Conservation (phyloP, 1,140 invertebrate species). For the Calephelis nemesis region DNA sequence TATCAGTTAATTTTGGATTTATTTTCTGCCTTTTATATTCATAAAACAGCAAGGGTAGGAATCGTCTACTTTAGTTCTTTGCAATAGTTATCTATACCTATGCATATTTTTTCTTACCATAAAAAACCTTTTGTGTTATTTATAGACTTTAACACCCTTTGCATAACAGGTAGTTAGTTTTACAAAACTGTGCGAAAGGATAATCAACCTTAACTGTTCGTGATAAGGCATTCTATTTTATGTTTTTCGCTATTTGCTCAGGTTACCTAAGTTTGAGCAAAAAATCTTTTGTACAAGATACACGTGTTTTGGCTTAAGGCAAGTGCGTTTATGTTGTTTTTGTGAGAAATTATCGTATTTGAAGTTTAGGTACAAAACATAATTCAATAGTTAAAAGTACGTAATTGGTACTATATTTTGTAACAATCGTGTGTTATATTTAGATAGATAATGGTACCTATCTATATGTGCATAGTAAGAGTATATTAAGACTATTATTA, state of each 20-base stretch:
- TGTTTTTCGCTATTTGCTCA: too few species aligned
- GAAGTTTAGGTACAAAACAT: not conserved
- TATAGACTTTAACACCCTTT: conserved; percentile 20
- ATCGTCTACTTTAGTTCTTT: too few species aligned
- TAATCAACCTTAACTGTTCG: not conserved
- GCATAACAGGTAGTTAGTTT: conserved; percentile 27
- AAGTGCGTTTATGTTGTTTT: conserved; percentile 27
- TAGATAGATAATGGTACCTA: too few species aligned
- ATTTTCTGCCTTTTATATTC: too few species aligned
- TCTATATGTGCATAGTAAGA: too few species aligned
- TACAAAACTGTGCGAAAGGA: not conserved
- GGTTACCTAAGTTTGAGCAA: conserved; percentile 22
- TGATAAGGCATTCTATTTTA: not conserved
- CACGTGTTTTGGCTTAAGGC: conserved; percentile 31
- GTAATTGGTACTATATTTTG: not conserved
- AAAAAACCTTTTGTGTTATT: conserved; percentile 2
- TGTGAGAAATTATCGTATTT: not conserved
- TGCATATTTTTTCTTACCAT: not conserved
- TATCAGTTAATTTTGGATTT: too few species aligned
- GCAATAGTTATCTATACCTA: not conserved
- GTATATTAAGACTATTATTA: too few species aligned
- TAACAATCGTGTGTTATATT: not conserved
- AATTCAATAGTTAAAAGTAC: not conserved
- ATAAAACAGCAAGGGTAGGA: too few species aligned
- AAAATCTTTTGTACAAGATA: conserved; percentile 26